A percentile compares a stretch with the other conserved stretches of the same genome.
These are phyloP conservation scores for Hymenochirus boettgeri DNA, from an alignment of 2,113 vertebrate species.

Conservation along the genomic window DNA sequence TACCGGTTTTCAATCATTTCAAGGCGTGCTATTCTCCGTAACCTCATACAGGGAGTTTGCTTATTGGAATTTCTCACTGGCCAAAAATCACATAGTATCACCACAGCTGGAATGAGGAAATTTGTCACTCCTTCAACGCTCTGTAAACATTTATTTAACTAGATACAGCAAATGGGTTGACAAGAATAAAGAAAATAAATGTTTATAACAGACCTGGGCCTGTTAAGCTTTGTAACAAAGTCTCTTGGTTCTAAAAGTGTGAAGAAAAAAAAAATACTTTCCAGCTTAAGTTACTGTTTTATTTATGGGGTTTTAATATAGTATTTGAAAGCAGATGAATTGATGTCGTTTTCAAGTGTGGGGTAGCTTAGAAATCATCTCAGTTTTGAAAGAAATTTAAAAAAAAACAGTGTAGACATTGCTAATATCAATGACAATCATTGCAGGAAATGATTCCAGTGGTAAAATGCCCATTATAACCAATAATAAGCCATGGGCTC, in stretches of 20 bases:
- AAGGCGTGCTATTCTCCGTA: slow-evolving; percentile 9
- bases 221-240: background rate
- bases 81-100: slow-evolving; percentile 27
- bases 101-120: slow-evolving; percentile 14
- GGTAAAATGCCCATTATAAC: no score
- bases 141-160: slow-evolving; percentile 28
- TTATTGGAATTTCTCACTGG: slow-evolving; percentile 18
- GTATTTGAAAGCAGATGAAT: no score
- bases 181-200: background rate
- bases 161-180: slow-evolving; percentile 14
- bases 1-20: background rate
- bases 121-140: slow-evolving; percentile 16
- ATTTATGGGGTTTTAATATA: no score
- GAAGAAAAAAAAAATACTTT: background rate
- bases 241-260: slow-evolving; percentile 1
- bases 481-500: no score
- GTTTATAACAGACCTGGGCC: slow-evolving; percentile 17
- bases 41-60: slow-evolving; percentile 5
- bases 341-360: no score
- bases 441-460: no score
- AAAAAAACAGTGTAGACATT: no score
- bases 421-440: no score
- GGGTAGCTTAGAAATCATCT: no score
- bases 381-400: no score
- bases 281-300: no score